A percentile compares a stretch with the other conserved stretches of the same genome.
phyloP scores from a whole-genome alignment of 2,888 invertebrate species.

The Noctua pronuba region DNA sequence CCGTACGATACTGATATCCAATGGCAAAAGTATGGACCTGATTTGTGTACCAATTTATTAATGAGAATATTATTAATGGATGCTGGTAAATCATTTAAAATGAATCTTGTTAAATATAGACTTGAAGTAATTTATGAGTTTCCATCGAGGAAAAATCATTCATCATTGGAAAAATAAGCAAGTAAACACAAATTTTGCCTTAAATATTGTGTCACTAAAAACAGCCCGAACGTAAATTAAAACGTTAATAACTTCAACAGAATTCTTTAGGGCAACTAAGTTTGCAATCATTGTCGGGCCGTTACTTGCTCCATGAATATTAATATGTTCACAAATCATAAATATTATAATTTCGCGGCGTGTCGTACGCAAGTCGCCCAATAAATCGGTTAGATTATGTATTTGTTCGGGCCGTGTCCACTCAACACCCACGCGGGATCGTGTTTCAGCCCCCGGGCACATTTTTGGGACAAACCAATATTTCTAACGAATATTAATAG shows the following conservation, averaged over 20 bases:
- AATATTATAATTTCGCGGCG: constrained; percentile 80
- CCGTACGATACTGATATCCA: constrained; percentile 59
- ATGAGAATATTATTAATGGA: constrained; percentile 31
- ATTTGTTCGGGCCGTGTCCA: constrained; percentile 80
- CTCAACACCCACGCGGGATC: constrained; percentile 86
- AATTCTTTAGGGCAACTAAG: constrained; percentile 38
- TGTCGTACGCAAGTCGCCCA: constrained; percentile 71
- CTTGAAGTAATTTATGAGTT: constrained; percentile 24
- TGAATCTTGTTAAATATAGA: constrained; percentile 29
- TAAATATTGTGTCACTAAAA: constrained; percentile 34
- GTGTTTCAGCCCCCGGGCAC: constrained; percentile 88
- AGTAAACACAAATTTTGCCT: constrained; percentile 9
- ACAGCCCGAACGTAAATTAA: constrained; percentile 22
- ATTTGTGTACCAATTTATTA: constrained; percentile 33
- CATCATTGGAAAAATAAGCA: constrained; percentile 32
- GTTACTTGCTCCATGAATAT: constrained; percentile 68
- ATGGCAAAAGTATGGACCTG: constrained; percentile 73
- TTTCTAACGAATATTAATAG: constrained; percentile 90
- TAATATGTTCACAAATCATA: constrained; percentile 76
- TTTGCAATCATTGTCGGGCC: constrained; percentile 50
- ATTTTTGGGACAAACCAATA: constrained; percentile 90
- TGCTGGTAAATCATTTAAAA: constrained; percentile 26
- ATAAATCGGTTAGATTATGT: constrained; percentile 76
- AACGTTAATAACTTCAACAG: constrained; percentile 37
- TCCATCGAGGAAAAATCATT: constrained; percentile 16